A percentile compares a stretch with the other conserved stretches of the same genome.
Evolutionary conservation across 2,113 vertebrate species (phyloP).

Genomic region (Neodontobutis hainanensis): DNA sequence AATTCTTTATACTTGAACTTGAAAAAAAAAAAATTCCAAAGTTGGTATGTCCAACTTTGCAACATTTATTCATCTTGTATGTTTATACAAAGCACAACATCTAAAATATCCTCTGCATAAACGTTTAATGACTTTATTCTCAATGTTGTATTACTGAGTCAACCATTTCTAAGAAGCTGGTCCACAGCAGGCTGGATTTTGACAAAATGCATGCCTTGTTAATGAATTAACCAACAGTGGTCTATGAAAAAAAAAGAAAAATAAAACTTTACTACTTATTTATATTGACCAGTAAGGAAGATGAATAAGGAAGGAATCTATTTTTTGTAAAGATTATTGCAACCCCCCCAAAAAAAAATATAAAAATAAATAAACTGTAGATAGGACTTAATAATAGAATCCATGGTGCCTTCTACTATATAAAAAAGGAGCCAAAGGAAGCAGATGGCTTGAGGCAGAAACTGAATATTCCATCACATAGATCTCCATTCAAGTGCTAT

Average conservation of each 20-base stretch:
- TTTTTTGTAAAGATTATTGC: no score
- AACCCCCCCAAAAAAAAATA: no score
- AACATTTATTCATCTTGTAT: not conserved
- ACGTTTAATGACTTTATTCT: not conserved
- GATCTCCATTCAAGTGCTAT: conserved; percentile 55
- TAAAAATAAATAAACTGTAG: no score
- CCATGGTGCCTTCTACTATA: conserved; percentile 20
- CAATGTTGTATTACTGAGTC: conserved; percentile 26
- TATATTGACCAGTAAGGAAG: conserved; percentile 14
- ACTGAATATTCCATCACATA: conserved; percentile 41
- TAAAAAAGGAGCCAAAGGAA: conserved; percentile 13
- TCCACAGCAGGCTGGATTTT: conserved; percentile 26
- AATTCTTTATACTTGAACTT: conserved; percentile 18
- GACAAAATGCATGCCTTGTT: conserved; percentile 22
- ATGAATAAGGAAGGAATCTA: conserved; percentile 3
- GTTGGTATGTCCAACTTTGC: no score
- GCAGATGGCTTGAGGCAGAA: conserved; percentile 33
- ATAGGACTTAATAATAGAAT: conserved; percentile 19
- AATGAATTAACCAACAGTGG: conserved; percentile 34
- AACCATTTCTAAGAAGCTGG: conserved; percentile 16
- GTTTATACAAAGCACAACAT: not conserved
- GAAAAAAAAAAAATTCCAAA: conserved; percentile 16
- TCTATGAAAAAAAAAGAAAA: not conserved
- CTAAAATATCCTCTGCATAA: not conserved
- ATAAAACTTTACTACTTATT: conserved; percentile 24